These are phyloP conservation scores for Gavialis gangeticus DNA, from an alignment of 2,113 vertebrate species.

Conservation along the genomic window DNA sequence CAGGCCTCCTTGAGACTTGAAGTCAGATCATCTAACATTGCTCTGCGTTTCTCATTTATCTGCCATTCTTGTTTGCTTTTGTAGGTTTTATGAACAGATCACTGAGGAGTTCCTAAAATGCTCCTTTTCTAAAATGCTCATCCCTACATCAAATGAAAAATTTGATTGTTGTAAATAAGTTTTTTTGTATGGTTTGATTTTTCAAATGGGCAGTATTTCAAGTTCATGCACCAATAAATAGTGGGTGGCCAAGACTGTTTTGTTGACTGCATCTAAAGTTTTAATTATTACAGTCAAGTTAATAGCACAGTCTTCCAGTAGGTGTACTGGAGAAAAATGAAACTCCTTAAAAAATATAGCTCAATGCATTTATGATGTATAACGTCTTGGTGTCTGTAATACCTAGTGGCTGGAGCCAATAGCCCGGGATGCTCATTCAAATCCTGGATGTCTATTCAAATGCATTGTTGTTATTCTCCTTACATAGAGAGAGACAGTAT, in stretches of 20 bases:
- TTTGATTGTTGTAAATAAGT: background rate
- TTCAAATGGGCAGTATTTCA: background rate
- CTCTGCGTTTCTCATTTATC: background rate
- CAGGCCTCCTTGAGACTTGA: background rate
- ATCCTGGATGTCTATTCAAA: too few species aligned
- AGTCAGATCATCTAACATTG: background rate
- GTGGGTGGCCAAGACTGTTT: fast-evolving
- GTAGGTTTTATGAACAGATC: background rate
- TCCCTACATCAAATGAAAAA: fast-evolving
- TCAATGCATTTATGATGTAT: background rate
- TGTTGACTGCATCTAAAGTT: background rate
- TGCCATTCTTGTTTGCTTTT: background rate
- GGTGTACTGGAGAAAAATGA: background rate
- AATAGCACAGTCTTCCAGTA: background rate
- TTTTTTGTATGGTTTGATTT: background rate
- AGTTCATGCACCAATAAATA: background rate
- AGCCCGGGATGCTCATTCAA: too few species aligned
- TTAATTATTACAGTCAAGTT: background rate
- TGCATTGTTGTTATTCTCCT: too few species aligned
- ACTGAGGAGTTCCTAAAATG: background rate
- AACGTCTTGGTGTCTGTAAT: too few species aligned
- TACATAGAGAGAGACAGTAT: too few species aligned
- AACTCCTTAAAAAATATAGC: background rate
- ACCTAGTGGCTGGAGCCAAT: too few species aligned
- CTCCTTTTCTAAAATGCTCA: background rate